phyloP scores from a whole-genome alignment of 2,797 vertebrate genomes.

The Eremophila alpestris region DNA sequence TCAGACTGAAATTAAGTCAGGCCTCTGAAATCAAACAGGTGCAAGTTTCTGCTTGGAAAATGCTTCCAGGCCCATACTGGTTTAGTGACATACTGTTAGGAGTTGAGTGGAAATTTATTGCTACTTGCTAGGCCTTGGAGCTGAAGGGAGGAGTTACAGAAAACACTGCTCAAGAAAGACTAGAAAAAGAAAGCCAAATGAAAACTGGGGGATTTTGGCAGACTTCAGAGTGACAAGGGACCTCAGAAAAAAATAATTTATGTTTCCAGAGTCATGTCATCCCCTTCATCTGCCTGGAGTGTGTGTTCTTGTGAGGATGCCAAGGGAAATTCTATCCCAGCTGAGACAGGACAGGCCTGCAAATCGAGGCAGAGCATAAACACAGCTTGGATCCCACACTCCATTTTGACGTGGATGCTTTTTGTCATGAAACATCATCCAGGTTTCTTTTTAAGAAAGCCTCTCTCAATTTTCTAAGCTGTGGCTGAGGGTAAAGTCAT shows the following conservation, averaged over 20 bases:
- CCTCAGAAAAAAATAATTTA: background rate
- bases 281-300: background rate
- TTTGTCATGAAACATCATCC: background rate
- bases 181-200: background rate
- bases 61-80: background rate
- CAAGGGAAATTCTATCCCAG: background rate
- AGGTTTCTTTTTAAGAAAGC: background rate
- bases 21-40: background rate
- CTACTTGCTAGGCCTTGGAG: background rate
- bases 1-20: background rate
- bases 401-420: background rate
- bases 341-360: background rate
- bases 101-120: background rate
- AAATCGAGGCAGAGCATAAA: background rate
- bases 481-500: background rate
- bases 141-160: background rate
- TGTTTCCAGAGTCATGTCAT: background rate
- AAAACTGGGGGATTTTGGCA: background rate
- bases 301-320: background rate
- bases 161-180: background rate
- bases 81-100: background rate
- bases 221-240: background rate
- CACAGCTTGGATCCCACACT: background rate
- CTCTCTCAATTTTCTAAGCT: background rate
- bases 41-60: background rate